Conservation (phyloP, 2,888 invertebrate species). For the Nezara viridula region DNA sequence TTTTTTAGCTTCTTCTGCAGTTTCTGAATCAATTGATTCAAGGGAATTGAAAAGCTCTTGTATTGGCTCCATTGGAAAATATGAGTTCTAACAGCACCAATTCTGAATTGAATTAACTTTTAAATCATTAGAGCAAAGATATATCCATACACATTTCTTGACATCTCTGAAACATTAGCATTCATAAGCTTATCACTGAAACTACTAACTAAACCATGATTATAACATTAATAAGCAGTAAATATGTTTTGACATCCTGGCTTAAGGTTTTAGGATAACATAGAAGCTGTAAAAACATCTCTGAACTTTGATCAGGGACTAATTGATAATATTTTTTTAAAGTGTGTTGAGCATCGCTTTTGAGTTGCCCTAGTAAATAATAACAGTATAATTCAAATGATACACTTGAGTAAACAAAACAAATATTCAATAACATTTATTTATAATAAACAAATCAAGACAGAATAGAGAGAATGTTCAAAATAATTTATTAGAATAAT, state of each 20-base stretch:
- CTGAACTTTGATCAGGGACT: not conserved
- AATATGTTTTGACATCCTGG: not conserved
- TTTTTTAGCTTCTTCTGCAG: constrained; percentile 78
- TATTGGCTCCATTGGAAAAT: constrained; percentile 60
- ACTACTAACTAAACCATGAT: not conserved
- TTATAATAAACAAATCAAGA: not conserved
- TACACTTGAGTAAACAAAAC: not conserved
- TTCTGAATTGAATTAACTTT: not conserved
- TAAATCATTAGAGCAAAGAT: not conserved
- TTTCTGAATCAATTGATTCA: constrained; percentile 78
- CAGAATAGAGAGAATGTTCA: not conserved
- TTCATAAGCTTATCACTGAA: not conserved
- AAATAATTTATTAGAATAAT: not conserved
- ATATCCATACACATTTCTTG: not conserved
- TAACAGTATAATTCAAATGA: not conserved
- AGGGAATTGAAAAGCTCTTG: constrained; percentile 76
- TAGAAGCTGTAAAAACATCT: not conserved
- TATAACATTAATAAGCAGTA: not conserved
- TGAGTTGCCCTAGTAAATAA: not conserved
- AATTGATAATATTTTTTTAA: not conserved
- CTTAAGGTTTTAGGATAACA: not conserved
- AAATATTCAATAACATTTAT: not conserved
- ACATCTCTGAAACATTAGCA: not conserved
- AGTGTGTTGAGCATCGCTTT: not conserved
- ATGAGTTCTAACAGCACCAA: not conserved